A percentile compares a stretch with the other conserved stretches of the same genome.
These are phyloP conservation scores for Drosophila atroscutellata DNA, from an alignment of 2,888 invertebrate species.

Conservation along the genomic window DNA sequence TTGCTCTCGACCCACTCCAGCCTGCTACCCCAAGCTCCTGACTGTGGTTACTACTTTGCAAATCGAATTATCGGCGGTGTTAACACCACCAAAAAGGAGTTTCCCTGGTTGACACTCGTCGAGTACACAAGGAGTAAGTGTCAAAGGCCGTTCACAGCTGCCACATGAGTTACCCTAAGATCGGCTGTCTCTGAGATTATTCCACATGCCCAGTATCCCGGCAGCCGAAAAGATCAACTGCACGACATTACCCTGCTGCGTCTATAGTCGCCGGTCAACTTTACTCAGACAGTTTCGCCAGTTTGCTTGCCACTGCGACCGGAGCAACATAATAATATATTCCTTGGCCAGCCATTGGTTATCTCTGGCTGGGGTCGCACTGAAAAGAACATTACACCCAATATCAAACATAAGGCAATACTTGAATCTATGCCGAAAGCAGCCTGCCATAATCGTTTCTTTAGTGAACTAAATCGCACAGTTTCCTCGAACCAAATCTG, in stretches of 20 bases:
- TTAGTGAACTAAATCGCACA: conserved; percentile 81
- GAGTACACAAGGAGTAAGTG: conserved; percentile 85
- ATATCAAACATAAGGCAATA: conserved; percentile 86
- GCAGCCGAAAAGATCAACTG: conserved; percentile 86
- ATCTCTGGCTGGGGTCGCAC: conserved; percentile 89
- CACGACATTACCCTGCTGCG: conserved; percentile 91
- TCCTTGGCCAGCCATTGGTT: conserved; percentile 84
- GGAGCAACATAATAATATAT: conserved; percentile 76
- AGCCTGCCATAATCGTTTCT: conserved; percentile 86
- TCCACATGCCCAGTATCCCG: conserved; percentile 88
- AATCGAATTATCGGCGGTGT: conserved; percentile 88
- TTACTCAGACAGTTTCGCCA: conserved; percentile 86
- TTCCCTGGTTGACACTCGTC: conserved; percentile 85
- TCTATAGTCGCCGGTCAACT: conserved; percentile 86
- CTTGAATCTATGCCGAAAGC: conserved; percentile 85
- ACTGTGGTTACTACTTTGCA: conserved; percentile 80
- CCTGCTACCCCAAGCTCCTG: conserved; percentile 58
- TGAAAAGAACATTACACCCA: conserved; percentile 85
- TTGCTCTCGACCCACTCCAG: conserved; percentile 59
- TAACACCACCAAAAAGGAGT: conserved; percentile 87
- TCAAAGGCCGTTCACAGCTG: not conserved
- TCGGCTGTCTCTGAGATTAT: conserved; percentile 87
- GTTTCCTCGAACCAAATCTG: conserved; percentile 86
- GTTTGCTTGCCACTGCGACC: conserved; percentile 87
- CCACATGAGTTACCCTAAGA: not conserved